phyloP scores from a whole-genome alignment of 2,797 vertebrate genomes.

The Sebastes variabilis region DNA sequence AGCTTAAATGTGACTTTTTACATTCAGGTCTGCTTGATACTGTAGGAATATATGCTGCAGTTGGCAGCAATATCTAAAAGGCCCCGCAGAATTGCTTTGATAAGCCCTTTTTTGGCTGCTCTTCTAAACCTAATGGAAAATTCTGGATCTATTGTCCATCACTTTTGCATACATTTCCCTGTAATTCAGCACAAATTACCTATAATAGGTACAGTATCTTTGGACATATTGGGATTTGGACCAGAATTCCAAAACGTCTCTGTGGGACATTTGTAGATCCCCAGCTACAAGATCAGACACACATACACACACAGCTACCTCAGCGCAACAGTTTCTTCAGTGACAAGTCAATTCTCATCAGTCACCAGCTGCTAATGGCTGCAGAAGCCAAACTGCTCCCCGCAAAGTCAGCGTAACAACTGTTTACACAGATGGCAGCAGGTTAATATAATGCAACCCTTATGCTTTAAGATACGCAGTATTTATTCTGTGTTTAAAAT shows the following conservation, averaged over 20 bases:
- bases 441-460: too few species aligned
- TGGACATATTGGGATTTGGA: not conserved
- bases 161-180: not conserved
- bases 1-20: constrained; percentile 9
- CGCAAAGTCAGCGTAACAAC: constrained; percentile 11
- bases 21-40: not conserved
- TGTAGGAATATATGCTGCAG: not conserved
- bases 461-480: not conserved
- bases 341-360: constrained; percentile 39
- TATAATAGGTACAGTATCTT: not conserved
- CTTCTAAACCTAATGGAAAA: not conserved
- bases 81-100: not conserved
- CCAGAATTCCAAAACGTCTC: not conserved
- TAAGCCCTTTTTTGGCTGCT: constrained; percentile 7
- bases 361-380: constrained; percentile 19
- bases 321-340: constrained; percentile 4
- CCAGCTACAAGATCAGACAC: not conserved
- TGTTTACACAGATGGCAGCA: constrained; percentile 22
- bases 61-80: not conserved
- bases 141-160: not conserved
- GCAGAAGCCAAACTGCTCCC: constrained; percentile 32
- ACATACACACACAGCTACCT: not conserved
- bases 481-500: not conserved
- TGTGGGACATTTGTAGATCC: not conserved
- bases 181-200: not conserved